Base-by-base conservation (phyloP, 2,113 vertebrate species). In the Chroicocephalus ridibundus region DNA sequence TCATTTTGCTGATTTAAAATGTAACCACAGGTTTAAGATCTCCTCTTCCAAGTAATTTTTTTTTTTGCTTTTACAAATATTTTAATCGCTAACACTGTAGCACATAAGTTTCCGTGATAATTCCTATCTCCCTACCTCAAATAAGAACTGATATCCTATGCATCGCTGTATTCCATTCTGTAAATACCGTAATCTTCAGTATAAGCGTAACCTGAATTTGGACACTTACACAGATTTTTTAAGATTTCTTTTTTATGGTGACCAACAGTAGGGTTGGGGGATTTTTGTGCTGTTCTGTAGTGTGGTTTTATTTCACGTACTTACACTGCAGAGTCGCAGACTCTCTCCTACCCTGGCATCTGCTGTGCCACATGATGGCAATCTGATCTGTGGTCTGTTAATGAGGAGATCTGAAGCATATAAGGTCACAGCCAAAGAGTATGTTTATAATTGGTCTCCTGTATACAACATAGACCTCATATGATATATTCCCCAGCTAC, bases 21-120 rank as follows among this genome's bases (percentile, higher is more conserved):
- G 11, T 31, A 74, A 58, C 3, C 5, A n/a, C 11, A 38, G 5
- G 31, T 57, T 74, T 58, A 81, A 46, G 26, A 31, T 38, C 19
- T 62, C 5, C 24, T 71, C 6, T 70, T 57, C 21, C 31, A 76
- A 25, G 1, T 12, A 29, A n/a, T 17, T 9, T 49, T 55, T 52
- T 55, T 52, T 9, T 70, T 72, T 42, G 2, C 7, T 72, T 72
- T 82, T 24, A 64, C 80, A 95, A 80, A 22, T 46, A 60, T 26
- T 82, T 49, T 32, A 15, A 61, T 38, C 0, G 0, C 11, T 54
- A 84, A 49, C 16, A 62, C 10, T 38, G 17, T 40, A n/a, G 10
- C 6, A 54, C 10, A 11, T 15, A 32, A 54, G 1, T 81, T 93
- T n/a, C 18, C 13, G 34, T 12, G 5, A 57, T 17, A 88, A 86